Evolutionary conservation across 2,888 invertebrate genomes (phyloP).

Genomic region (Galeruca laticollis): DNA sequence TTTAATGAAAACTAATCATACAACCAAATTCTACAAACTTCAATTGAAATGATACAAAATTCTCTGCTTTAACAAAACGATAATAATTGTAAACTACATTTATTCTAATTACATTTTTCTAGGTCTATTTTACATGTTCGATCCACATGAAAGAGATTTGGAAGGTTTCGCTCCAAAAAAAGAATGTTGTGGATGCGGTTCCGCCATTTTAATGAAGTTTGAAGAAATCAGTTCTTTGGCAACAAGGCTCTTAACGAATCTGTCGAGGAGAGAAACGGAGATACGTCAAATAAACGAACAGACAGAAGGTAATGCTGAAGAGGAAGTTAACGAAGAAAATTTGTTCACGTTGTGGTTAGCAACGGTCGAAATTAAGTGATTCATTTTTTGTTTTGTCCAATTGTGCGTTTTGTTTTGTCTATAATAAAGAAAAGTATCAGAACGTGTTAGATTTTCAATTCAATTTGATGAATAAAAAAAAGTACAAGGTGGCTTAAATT

Average conservation of each 20-base stretch:
- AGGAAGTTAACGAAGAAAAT: conserved; percentile 31
- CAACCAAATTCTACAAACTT: too few relatives aligned
- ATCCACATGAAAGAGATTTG: conserved; percentile 71
- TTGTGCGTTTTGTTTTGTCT: neutral
- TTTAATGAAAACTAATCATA: too few relatives aligned
- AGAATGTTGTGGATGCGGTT: conserved; percentile 43
- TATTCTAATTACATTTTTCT: neutral
- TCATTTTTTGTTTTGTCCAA: neutral
- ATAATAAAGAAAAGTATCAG: neutral
- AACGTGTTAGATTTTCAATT: too few relatives aligned
- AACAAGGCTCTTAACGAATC: conserved; percentile 51
- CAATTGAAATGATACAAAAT: too few relatives aligned
- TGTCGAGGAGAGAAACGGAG: conserved; percentile 21
- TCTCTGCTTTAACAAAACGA: too few relatives aligned
- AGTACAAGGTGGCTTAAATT: too few relatives aligned
- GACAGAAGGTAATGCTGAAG: neutral
- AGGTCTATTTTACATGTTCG: conserved; percentile 73
- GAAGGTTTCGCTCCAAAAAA: conserved; percentile 60
- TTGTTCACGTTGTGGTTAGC: conserved; percentile 51
- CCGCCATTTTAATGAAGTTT: conserved; percentile 53
- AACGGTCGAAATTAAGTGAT: conserved; percentile 42
- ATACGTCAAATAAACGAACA: neutral
- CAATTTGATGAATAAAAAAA: too few relatives aligned
- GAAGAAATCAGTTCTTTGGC: conserved; percentile 47
- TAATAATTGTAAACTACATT: too few relatives aligned